Evolutionary conservation across 2,113 vertebrate species (phyloP).

Genomic region (Seriola dumerili): DNA sequence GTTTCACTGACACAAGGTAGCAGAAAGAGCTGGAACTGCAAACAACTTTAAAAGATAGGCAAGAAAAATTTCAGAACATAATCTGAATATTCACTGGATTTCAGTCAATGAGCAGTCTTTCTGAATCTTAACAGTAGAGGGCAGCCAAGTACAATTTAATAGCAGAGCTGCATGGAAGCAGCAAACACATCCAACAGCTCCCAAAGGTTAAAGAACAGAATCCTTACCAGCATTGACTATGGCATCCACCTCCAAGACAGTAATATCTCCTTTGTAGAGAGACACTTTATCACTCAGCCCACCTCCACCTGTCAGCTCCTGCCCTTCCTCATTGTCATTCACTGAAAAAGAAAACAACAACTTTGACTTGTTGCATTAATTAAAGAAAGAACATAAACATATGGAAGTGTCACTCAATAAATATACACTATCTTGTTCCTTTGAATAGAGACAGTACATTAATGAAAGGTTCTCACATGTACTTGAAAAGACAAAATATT

Average conservation of each 20-base stretch:
- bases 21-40: not conserved
- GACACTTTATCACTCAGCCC: slow-evolving; percentile 92
- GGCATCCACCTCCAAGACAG: slow-evolving; percentile 94
- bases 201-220: slow-evolving; percentile 18
- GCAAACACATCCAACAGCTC: slow-evolving; percentile 12
- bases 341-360: slow-evolving; percentile 66
- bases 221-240: slow-evolving; percentile 98
- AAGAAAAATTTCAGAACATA: not conserved
- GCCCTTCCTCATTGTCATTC: slow-evolving; percentile 82
- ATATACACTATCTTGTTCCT: not conserved
- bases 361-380: not conserved
- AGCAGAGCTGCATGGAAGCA: slow-evolving; percentile 2
- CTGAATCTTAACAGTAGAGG: slow-evolving; percentile 74
- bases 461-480: not conserved
- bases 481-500: not conserved
- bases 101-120: not conserved
- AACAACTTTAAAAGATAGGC: not conserved
- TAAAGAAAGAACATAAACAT: not conserved
- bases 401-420: not conserved
- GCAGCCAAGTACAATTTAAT: slow-evolving; percentile 59
- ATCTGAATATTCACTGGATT: not conserved
- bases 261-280: slow-evolving; percentile 98
- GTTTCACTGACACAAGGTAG: not conserved
- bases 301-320: slow-evolving; percentile 52
- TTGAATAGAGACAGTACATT: not conserved